Evolutionary conservation across 2,888 invertebrate genomes (phyloP).

Genomic region (Pasiphila rectangulata): DNA sequence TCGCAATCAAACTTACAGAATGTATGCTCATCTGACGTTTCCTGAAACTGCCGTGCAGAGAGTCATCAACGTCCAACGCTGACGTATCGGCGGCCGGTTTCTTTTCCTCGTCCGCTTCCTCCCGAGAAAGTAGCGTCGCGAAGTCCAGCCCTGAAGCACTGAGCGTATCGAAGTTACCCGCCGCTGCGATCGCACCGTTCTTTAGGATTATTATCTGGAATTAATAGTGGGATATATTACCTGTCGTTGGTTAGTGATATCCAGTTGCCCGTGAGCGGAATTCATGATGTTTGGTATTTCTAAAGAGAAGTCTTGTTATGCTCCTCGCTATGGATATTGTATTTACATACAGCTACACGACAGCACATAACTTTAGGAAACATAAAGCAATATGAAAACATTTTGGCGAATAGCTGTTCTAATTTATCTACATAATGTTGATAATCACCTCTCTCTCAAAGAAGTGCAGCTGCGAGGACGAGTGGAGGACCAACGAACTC

Average conservation of each 20-base stretch:
- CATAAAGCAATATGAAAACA: too few species aligned
- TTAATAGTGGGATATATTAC: neutral
- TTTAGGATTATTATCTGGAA: conserved; percentile 80
- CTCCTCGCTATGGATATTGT: too few species aligned
- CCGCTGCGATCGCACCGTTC: conserved; percentile 81
- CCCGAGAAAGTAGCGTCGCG: conserved; percentile 84
- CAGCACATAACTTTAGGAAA: too few species aligned
- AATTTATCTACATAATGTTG: neutral
- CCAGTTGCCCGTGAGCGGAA: too few species aligned
- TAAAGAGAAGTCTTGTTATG: too few species aligned
- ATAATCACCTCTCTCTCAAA: neutral
- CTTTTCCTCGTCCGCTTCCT: conserved; percentile 67
- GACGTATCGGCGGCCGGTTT: conserved; percentile 42
- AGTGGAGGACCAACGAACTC: too few species aligned
- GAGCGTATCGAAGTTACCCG: conserved; percentile 86
- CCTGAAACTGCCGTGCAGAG: conserved; percentile 66
- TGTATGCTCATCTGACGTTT: conserved; percentile 76
- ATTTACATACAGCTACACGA: too few species aligned
- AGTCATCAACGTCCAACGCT: conserved; percentile 39
- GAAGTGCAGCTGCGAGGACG: too few species aligned
- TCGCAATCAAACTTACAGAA: conserved; percentile 54
- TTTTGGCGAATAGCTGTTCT: neutral
- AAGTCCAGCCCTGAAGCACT: conserved; percentile 89
- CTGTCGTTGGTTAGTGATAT: too few species aligned
- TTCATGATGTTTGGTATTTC: too few species aligned